phyloP scores from a whole-genome alignment of 23 tunicate species.

The Corella eumyota region DNA sequence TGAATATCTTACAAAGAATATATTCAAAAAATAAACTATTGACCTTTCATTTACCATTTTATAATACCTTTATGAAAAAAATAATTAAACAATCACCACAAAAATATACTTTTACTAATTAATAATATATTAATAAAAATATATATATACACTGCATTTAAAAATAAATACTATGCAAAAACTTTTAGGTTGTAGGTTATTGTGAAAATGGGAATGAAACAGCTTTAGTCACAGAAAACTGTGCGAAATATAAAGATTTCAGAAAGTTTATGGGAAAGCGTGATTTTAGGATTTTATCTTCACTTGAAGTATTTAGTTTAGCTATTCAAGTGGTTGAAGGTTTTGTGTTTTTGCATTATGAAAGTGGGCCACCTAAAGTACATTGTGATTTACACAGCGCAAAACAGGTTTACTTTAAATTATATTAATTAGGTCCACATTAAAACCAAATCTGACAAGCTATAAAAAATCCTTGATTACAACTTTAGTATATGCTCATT shows the following conservation, averaged over 20 bases:
- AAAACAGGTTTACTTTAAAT: no score
- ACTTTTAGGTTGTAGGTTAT: conserved; percentile 44
- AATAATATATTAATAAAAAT: no score
- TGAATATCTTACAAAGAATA: neutral
- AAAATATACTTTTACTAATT: no score
- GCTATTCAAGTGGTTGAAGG: conserved; percentile 41
- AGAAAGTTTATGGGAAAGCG: conserved; percentile 6
- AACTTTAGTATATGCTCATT: no score
- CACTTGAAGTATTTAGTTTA: conserved; percentile 11
- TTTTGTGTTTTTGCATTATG: conserved; percentile 47
- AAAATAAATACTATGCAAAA: no score
- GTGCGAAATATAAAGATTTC: conserved; percentile 28
- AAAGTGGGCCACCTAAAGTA: conserved; percentile 33
- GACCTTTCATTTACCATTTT: no score
- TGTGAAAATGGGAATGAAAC: conserved; percentile 24
- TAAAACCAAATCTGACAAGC: no score
- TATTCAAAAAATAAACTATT: neutral
- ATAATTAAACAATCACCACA: no score
- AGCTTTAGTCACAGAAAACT: conserved; percentile 35
- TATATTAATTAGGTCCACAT: no score
- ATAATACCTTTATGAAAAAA: no score
- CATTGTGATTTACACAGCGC: conserved; percentile 71
- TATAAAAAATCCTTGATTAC: no score
- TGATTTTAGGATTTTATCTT: neutral
- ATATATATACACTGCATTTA: no score